Evolutionary conservation across 1,140 invertebrate species (phyloP).

Genomic region (Xylocopa sonorina): DNA sequence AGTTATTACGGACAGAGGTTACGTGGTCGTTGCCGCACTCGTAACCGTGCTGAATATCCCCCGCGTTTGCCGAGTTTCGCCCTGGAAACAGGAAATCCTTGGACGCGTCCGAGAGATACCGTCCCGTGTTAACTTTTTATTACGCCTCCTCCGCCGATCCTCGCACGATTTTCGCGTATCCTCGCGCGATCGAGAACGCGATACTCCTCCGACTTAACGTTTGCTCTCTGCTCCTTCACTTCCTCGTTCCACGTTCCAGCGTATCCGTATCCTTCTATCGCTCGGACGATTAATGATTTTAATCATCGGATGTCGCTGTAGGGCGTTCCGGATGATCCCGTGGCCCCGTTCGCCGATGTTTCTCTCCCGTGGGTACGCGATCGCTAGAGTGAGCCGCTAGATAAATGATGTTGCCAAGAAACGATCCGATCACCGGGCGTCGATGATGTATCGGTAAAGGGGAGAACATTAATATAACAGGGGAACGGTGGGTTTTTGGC

Average conservation of each 20-base stretch:
- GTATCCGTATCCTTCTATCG: not conserved
- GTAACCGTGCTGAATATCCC: conserved; percentile 51
- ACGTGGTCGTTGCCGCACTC: conserved; percentile 55
- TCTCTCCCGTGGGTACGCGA: not conserved
- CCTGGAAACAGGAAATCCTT: conserved; percentile 27
- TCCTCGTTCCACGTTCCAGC: not conserved
- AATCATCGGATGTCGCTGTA: conserved; percentile 23
- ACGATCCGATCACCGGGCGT: conserved; percentile 31
- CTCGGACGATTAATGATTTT: conserved; percentile 30
- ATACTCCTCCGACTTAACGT: no score
- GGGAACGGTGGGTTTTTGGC: conserved; percentile 14
- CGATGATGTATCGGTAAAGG: conserved; percentile 40
- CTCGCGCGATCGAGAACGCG: not conserved
- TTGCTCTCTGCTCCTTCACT: no score
- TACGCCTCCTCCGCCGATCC: not conserved
- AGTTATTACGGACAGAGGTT: conserved; percentile 61
- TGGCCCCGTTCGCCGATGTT: not conserved
- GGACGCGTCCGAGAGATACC: not conserved
- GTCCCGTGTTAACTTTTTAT: not conserved
- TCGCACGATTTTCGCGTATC: not conserved
- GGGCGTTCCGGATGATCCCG: not conserved
- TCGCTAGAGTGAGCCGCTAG: conserved; percentile 20
- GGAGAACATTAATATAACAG: conserved; percentile 32
- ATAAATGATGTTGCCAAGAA: conserved; percentile 36
- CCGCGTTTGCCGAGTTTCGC: not conserved